Base-by-base conservation (phyloP, 2,113 vertebrate genomes). In the Gasterosteus aculeatus region DNA sequence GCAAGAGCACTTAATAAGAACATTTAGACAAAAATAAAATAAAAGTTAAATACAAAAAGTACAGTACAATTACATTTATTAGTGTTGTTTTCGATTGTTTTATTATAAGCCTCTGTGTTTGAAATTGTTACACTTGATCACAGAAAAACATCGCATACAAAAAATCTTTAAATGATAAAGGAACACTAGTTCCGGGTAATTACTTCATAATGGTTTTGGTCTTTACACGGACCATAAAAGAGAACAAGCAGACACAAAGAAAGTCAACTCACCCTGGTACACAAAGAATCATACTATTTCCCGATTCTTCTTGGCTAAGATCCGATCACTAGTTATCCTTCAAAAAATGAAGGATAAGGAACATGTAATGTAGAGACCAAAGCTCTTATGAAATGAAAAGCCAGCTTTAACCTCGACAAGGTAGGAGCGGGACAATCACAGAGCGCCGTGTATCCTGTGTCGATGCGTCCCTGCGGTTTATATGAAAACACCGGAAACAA, bases 271-370 rank as follows among this genome's bases (percentile, higher is more conserved):
- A 95, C 94, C 94, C 81, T 76, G 93, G 92, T 31, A 94, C 94
- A 86, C 94, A 95, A 78, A 95, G 92, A 91, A 95, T 94, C 94
- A 95, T 95, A 64, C 83, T 91, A 84, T 86, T 79, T 62, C 15
- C 65, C 64, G 46, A 81, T 58, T 82, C 83, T 67, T 60, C 16
- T 3, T 14, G 29, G 16, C 2, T 63, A 12, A 62, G 83, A 84
- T 80, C 78, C 83, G 0, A n/a, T 65, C 22, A 6, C 22, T 53
- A 1, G 7, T 35, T 59, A 7, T 58, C 74, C 56, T 58, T 65
- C 35, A 33, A 15, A 44, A 65, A 73, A 53, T 14, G 1, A 26
- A 26, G 22, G 22, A 26, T 26, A 26, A 26, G 22, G 22, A 26
- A 26, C 22, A 26, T 26, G 22, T 26, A 26, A 26, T 26, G 49